Percentiles rank a stretch among this genome's conserved stretches.
These are phyloP conservation scores for Peromyscus polionotus DNA, from an alignment of 2,113 vertebrate genomes.

Conservation along the genomic window DNA sequence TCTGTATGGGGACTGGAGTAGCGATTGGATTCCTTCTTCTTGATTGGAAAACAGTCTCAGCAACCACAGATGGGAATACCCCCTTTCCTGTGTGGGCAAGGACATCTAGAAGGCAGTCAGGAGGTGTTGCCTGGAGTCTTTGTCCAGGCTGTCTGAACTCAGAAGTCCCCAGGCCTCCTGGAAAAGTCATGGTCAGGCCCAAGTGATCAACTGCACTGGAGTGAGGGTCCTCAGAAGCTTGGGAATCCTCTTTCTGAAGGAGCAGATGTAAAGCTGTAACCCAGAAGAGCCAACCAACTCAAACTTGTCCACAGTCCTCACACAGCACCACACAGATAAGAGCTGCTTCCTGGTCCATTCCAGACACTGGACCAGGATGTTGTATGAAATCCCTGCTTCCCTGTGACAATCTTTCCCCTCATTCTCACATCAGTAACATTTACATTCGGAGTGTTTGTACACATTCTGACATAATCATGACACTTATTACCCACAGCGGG, in stretches of 20 bases:
- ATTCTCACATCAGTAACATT: slow-evolving; percentile 38
- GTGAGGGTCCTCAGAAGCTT: background rate
- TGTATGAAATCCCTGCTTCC: background rate
- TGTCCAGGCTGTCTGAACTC: background rate
- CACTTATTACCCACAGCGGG: background rate
- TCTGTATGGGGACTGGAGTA: background rate
- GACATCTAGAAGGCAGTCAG: background rate
- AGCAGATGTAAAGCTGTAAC: slow-evolving; percentile 1
- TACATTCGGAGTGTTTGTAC: slow-evolving; percentile 19
- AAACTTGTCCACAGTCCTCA: background rate
- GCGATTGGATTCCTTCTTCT: background rate
- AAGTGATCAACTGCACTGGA: background rate
- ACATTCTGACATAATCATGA: slow-evolving; percentile 43
- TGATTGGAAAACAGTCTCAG: background rate
- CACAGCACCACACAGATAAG: background rate
- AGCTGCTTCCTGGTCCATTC: background rate
- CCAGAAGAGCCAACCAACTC: background rate
- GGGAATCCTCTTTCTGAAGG: background rate
- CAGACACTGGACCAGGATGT: background rate
- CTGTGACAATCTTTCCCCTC: background rate
- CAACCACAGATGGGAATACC: background rate
- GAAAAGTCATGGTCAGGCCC: background rate
- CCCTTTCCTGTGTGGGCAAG: background rate
- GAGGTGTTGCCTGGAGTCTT: background rate
- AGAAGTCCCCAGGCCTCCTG: background rate